Evolutionary conservation across 2,113 vertebrate species (phyloP), one percentile per base, ranked within the genome.

Genomic region (Capricornis sumatraensis): DNA sequence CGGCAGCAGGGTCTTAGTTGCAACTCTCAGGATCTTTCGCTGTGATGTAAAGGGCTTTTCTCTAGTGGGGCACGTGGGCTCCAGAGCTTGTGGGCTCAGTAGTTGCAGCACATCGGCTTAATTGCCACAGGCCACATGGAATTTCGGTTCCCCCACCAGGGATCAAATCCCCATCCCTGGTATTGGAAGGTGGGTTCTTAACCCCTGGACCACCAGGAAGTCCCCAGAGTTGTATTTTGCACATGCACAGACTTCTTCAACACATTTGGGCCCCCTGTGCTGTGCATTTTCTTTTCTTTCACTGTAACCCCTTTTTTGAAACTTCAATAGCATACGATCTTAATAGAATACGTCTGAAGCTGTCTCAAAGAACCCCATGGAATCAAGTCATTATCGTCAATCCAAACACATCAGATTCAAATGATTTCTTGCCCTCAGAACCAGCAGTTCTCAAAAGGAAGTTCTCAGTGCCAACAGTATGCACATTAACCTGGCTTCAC

Each of bases 391-490:
- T 36, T 58, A 30, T 25, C 9, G 1, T 45, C 64, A 83, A 74
- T 33, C 10, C 17, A 76, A 33, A 62, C 23, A 36, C 64, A 45
- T 5, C 9, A 74, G 50, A 52, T 62, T 13, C 8, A 60, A 50
- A 43, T 40, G 79, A 55, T 43, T 16, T 14, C n/a, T 78, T n/a
- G 50, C 9, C 8, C 30, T 81, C 10, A 36, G 30, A 19, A 47
- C 2, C 25, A 36, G 5, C 5, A 5, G 12, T n/a, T 79, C 30
- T 78, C 27, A 74, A 43, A 55, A 64, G 33, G 15, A 8, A 50
- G 19, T 16, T 81, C 62, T 89, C 0, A 2, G 14, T 2, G 13
- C 16, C 14, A 47, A n/a, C 4, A 82, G 4, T 0, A 0, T 11
- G 55, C 82, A 12, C n/a, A 16, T 60, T 9, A 50, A 2, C 28